Conservation (phyloP, 2,888 invertebrate species). For the Drosophila parthenogenetica region DNA sequence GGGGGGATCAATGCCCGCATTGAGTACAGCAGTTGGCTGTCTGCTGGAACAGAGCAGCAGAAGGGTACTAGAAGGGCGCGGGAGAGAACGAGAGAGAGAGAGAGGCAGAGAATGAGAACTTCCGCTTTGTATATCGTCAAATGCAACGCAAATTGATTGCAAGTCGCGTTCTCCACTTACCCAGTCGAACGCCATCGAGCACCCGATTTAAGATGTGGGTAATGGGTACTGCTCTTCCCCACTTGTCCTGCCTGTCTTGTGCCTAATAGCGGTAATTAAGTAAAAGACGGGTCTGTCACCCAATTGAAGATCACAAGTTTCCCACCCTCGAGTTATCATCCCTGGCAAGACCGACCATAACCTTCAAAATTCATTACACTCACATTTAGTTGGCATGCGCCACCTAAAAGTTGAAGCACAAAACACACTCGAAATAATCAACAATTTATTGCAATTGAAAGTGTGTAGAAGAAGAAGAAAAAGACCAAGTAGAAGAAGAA, state of each 20-base stretch:
- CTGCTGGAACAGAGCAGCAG: not conserved
- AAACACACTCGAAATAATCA: conserved; percentile 22
- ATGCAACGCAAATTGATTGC: conserved; percentile 73
- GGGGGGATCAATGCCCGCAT: conserved; percentile 17
- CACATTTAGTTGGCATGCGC: conserved; percentile 27
- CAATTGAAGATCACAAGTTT: conserved; percentile 34
- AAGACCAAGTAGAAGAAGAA: not conserved
- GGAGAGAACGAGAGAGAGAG: not conserved
- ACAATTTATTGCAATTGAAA: conserved; percentile 17
- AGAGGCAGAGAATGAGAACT: conserved; percentile 19
- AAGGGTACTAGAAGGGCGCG: not conserved
- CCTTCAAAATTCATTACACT: conserved; percentile 8
- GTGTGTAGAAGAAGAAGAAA: not conserved
- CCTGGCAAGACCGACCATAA: not conserved
- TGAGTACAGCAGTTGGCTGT: conserved; percentile 18
- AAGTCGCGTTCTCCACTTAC: conserved; percentile 51
- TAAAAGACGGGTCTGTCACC: conserved; percentile 51
- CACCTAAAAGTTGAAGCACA: not conserved
- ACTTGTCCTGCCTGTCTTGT: not conserved
- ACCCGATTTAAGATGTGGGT: not conserved
- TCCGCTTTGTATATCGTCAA: conserved; percentile 52
- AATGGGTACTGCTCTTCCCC: not conserved
- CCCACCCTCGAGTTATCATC: conserved; percentile 7
- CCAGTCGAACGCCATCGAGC: too few relatives aligned
- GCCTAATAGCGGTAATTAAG: conserved; percentile 69